A percentile compares a stretch with the other conserved stretches of the same genome.
phyloP scores from a whole-genome alignment of 2,113 vertebrate genomes.

The Gambusia affinis region DNA sequence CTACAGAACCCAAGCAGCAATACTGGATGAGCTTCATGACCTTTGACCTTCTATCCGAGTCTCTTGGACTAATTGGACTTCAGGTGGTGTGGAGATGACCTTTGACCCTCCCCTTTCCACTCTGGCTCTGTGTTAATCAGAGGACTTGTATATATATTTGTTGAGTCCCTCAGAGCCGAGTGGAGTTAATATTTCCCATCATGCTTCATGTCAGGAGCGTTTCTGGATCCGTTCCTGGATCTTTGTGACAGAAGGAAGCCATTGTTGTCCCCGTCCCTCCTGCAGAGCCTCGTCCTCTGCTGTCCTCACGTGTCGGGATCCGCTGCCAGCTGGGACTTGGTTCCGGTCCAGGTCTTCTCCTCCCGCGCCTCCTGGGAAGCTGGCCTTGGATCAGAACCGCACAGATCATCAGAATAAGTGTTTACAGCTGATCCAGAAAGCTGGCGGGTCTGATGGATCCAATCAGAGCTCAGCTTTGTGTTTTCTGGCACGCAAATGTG shows the following conservation, averaged over 20 bases:
- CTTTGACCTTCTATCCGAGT: background rate
- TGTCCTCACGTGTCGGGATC: slow-evolving; percentile 19
- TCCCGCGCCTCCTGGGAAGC: slow-evolving; percentile 5
- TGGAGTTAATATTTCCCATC: background rate
- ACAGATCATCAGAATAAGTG: background rate
- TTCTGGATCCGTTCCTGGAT: background rate
- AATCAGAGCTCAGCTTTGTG: background rate
- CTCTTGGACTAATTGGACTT: no score
- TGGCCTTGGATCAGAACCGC: background rate
- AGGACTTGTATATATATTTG: no score
- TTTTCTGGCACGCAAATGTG: no score
- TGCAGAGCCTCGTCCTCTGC: background rate
- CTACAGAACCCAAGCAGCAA: no score
- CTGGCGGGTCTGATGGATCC: background rate
- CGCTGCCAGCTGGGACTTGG: slow-evolving; percentile 8
- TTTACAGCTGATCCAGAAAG: background rate
- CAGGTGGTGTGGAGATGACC: background rate
- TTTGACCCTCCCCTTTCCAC: background rate
- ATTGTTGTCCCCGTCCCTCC: background rate
- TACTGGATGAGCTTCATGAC: background rate
- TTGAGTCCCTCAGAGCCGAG: background rate
- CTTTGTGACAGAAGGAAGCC: background rate
- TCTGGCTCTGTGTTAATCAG: no score
- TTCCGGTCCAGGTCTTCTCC: background rate
- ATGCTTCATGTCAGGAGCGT: background rate